Evolutionary conservation across 1,140 invertebrate species (phyloP).

Genomic region (Ganaspis sp.): DNA sequence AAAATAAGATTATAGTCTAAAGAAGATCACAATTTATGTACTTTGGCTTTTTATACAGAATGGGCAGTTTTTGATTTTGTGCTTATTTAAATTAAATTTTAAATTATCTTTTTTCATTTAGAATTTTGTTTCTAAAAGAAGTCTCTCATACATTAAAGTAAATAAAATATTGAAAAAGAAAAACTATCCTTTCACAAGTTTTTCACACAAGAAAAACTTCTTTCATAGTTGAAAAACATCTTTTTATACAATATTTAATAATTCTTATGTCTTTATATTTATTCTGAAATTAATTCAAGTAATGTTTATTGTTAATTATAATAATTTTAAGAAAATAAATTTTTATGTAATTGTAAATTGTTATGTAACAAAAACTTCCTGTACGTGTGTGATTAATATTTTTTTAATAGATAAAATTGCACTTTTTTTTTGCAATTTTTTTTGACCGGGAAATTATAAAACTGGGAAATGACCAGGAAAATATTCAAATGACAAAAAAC

Average conservation of each 20-base stretch:
- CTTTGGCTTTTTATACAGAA: not conserved
- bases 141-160: not conserved
- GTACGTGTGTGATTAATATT: not conserved
- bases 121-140: not conserved
- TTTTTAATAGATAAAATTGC: not conserved
- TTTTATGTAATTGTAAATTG: not conserved
- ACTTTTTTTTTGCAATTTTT: not conserved
- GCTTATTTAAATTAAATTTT: not conserved
- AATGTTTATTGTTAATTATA: not conserved
- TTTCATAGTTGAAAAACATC: not conserved
- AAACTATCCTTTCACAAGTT: not conserved
- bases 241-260: not conserved
- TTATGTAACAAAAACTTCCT: not conserved
- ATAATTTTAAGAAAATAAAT: not conserved
- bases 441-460: too few species aligned
- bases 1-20: not conserved
- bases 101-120: not conserved
- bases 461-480: too few species aligned
- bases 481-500: too few species aligned
- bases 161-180: not conserved
- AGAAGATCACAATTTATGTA: conserved; percentile 14
- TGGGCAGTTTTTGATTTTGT: not conserved
- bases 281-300: not conserved
- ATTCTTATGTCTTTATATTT: not conserved
- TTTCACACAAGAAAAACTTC: conserved; percentile 1